Base-by-base conservation (phyloP, 53 echinoderm and acorn worm genomes). In the Henricia sp. region DNA sequence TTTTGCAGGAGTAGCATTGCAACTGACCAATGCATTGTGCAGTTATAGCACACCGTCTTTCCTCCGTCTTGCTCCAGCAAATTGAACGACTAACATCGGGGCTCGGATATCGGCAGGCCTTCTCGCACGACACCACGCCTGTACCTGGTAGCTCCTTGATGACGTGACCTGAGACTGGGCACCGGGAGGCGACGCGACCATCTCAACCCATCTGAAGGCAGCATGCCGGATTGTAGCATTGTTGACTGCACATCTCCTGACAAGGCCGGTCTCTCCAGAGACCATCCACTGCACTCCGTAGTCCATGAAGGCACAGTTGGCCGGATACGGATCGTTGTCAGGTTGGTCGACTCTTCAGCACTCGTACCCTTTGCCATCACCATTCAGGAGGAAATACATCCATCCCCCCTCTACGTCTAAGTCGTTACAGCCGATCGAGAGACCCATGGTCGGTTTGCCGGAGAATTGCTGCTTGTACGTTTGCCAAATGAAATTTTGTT, bases 1-100 rank as follows among this genome's bases (percentile, higher is more conserved):
- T n/a, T n/a, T n/a, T n/a, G n/a, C n/a, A n/a, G n/a, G n/a, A n/a
- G n/a, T n/a, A n/a, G n/a, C n/a, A n/a, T n/a, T n/a, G n/a, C n/a
- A n/a, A n/a, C n/a, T n/a, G n/a, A n/a, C n/a, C n/a, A n/a, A n/a
- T n/a, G 27, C 59, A 19, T 8, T 8, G 43, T 59, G 57, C 30
- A 59, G 59, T 46, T 76, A 59, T n/a, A n/a, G 11, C 76, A 76
- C 37, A 37, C 37, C 59, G 30, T 41, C 41, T 43, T 37, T 39
- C 75, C 59, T n/a, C 19, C 38, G n/a, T 3, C 59, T 40, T 16
- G 9, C 58, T 40, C 23, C 13, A 76, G 59, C 42, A 76, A 43
- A 29, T 59, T 76, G 76, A 76, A 76, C 29, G 76, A 76, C 41
- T 29, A 41, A 36, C 76, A 76, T 26, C 42, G 76, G 41, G 19